These are phyloP conservation scores for Prionace glauca DNA, from an alignment of 2,797 vertebrate genomes.

Conservation along the genomic window DNA sequence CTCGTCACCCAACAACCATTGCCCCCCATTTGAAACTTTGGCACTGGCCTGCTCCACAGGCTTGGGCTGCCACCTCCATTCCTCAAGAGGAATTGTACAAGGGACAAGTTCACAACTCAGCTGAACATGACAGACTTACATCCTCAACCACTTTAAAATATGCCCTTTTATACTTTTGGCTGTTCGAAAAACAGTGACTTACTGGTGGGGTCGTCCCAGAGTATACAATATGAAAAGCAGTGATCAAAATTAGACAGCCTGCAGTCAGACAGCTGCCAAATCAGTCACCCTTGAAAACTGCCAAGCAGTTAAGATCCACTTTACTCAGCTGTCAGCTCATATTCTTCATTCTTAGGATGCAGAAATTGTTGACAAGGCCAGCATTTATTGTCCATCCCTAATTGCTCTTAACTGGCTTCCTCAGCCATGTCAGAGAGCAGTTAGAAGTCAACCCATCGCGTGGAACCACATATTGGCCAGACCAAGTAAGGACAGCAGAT, in stretches of 20 bases:
- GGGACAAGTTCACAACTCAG: neutral
- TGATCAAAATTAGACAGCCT: neutral
- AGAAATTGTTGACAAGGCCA: neutral
- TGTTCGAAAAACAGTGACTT: neutral
- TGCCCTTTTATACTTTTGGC: neutral
- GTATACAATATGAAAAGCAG: neutral
- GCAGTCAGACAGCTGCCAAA: neutral
- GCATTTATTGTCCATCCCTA: neutral
- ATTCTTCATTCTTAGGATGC: neutral
- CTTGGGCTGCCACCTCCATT: neutral
- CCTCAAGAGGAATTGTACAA: neutral
- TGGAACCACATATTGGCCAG: too few species aligned
- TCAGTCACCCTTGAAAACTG: neutral
- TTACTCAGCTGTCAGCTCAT: neutral
- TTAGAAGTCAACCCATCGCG: neutral
- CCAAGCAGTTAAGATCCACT: neutral
- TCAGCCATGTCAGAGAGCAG: neutral
- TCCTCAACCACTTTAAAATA: neutral
- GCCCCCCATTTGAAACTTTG: neutral
- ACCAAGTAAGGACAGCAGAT: neutral
- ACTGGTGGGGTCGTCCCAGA: conserved; percentile 11
- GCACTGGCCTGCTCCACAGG: neutral
- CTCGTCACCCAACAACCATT: neutral
- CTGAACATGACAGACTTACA: too few species aligned
- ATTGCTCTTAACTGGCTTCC: neutral